Evolutionary conservation across 2,888 invertebrate genomes (phyloP).

Genomic region (Ormyrus labotus): DNA sequence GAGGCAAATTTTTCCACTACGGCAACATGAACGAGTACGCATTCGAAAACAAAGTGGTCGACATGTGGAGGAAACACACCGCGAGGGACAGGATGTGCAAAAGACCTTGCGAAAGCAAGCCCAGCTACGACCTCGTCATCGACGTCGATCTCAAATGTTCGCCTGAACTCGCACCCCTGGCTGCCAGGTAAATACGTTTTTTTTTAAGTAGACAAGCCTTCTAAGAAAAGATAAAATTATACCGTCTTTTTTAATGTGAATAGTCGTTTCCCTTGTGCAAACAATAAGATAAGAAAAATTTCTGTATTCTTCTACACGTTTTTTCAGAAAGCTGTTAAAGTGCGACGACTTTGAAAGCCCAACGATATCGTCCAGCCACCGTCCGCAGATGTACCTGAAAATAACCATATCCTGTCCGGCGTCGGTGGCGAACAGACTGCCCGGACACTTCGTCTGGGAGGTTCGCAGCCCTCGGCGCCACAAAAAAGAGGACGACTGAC

Average conservation of each 20-base stretch:
- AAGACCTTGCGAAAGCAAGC: constrained; percentile 5
- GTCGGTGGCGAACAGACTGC: constrained; percentile 67
- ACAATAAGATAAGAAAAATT: neutral
- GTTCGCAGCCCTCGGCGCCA: constrained; percentile 60
- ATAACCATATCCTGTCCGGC: constrained; percentile 67
- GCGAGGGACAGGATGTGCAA: constrained; percentile 34
- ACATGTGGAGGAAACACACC: constrained; percentile 50
- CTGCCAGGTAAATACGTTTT: constrained; percentile 56
- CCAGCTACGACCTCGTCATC: constrained; percentile 66
- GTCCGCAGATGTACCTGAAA: constrained; percentile 67
- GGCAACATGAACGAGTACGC: constrained; percentile 73
- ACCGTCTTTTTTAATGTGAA: neutral
- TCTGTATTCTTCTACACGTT: neutral
- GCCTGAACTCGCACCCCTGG: constrained; percentile 70
- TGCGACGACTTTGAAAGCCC: constrained; percentile 66
- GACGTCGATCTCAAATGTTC: constrained; percentile 70
- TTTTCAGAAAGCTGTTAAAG: constrained; percentile 57
- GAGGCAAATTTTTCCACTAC: constrained; percentile 71
- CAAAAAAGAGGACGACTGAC: neutral
- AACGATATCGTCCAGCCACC: constrained; percentile 30
- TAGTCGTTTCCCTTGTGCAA: neutral
- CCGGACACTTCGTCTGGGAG: constrained; percentile 69
- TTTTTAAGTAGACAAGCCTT: neutral
- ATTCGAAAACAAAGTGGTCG: constrained; percentile 64
- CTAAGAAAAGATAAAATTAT: neutral